These are phyloP conservation scores for Papilio glaucus DNA, from an alignment of 1,140 invertebrate genomes.

Conservation along the genomic window DNA sequence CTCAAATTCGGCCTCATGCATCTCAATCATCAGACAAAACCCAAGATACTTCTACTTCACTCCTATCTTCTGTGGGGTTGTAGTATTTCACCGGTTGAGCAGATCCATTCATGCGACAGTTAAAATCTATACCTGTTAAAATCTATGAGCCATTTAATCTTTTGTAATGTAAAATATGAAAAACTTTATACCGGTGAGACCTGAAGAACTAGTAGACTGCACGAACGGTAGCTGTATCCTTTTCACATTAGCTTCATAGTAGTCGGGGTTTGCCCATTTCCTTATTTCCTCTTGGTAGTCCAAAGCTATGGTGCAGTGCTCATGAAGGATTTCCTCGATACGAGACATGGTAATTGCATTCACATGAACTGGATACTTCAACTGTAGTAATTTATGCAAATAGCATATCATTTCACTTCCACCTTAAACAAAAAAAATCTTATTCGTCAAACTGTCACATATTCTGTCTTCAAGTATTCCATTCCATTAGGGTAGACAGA, in stretches of 20 bases:
- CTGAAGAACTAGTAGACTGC: slow-evolving; percentile 75
- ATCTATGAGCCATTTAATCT: too few relatives aligned
- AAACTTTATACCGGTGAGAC: slow-evolving; percentile 58
- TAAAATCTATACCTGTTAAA: too few relatives aligned
- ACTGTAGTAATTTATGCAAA: slow-evolving; percentile 94
- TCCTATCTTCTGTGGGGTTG: too few relatives aligned
- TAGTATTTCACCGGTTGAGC: too few relatives aligned
- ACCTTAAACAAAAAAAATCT: slow-evolving; percentile 70
- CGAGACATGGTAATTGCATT: slow-evolving; percentile 93
- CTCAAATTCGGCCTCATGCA: too few relatives aligned
- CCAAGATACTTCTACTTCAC: too few relatives aligned
- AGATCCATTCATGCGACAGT: too few relatives aligned
- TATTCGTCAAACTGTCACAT: too few relatives aligned
- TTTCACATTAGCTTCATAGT: slow-evolving; percentile 93
- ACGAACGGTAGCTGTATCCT: slow-evolving; percentile 93
- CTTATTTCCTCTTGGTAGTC: slow-evolving; percentile 92
- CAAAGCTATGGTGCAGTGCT: slow-evolving; percentile 90
- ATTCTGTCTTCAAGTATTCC: too few relatives aligned
- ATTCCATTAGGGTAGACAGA: too few relatives aligned
- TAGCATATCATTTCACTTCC: slow-evolving; percentile 94
- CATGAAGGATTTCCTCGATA: slow-evolving; percentile 93
- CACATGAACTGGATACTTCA: slow-evolving; percentile 96
- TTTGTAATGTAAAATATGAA: too few relatives aligned
- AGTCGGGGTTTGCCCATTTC: slow-evolving; percentile 91
- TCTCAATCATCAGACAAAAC: too few relatives aligned